Conservation (phyloP, 2,797 vertebrate genomes). For the Scarus forsteni region DNA sequence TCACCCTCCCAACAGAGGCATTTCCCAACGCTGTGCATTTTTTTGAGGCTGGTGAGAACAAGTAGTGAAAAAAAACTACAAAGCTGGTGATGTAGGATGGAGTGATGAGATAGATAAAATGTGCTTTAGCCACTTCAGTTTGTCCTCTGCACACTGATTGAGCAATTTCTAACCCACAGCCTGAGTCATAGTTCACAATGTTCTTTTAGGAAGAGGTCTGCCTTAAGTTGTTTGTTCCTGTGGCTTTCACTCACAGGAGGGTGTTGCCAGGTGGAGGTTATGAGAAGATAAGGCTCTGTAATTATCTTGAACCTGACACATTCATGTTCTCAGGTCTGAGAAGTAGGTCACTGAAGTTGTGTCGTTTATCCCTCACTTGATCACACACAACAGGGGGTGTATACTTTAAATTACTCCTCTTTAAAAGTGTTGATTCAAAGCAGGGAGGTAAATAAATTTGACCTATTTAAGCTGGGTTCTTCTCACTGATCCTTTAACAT, state of each 20-base stretch:
- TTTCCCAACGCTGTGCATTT: constrained; percentile 46
- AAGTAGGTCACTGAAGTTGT: constrained; percentile 9
- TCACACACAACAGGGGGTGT: neutral
- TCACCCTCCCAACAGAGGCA: constrained; percentile 42
- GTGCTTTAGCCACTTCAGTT: constrained; percentile 26
- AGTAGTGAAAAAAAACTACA: constrained; percentile 37
- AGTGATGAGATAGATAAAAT: constrained; percentile 35
- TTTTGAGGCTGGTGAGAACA: constrained; percentile 20
- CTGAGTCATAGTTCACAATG: constrained; percentile 61
- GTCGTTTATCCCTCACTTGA: neutral
- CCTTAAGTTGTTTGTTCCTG: constrained; percentile 7
- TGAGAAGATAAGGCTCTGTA: neutral
- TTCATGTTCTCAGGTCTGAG: neutral
- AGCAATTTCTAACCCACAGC: constrained; percentile 39
- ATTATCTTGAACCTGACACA: constrained; percentile 7
- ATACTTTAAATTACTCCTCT: neutral
- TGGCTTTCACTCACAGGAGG: constrained; percentile 34
- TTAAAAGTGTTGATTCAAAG: neutral
- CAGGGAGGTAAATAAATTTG: neutral
- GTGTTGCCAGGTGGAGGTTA: neutral
- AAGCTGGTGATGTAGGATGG: constrained; percentile 12
- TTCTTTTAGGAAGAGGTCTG: constrained; percentile 37
- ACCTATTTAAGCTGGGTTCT: neutral
- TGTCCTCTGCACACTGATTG: constrained; percentile 21
- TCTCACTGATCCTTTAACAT: too few species aligned